These are phyloP conservation scores for Agriopis aurantiaria DNA, from an alignment of 2,888 invertebrate genomes.

Conservation along the genomic window DNA sequence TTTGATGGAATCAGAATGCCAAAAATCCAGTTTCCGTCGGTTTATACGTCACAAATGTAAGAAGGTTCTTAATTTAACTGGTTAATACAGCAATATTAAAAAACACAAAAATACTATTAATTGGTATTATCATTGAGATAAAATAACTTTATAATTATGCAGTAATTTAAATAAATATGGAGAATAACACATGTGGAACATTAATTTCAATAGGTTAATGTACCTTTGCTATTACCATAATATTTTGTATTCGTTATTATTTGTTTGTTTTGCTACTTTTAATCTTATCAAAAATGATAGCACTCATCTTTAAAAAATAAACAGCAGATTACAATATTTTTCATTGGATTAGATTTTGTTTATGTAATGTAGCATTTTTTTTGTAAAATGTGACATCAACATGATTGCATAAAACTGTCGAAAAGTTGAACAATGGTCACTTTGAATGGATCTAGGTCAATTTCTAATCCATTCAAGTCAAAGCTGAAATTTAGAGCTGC, in stretches of 20 bases:
- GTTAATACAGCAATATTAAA: too few relatives aligned
- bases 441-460: constrained; percentile 66
- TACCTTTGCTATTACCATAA: background rate
- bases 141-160: too few relatives aligned
- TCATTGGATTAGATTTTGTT: background rate
- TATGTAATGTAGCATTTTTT: constrained; percentile 1
- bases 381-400: constrained; percentile 16
- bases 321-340: constrained; percentile 9
- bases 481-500: constrained; percentile 49
- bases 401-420: constrained; percentile 28
- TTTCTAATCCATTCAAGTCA: constrained; percentile 69
- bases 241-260: background rate
- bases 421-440: constrained; percentile 59
- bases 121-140: too few relatives aligned
- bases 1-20: too few relatives aligned
- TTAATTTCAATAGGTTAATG: too few relatives aligned
- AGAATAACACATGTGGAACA: too few relatives aligned
- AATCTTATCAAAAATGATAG: constrained; percentile 3
- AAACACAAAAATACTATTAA: too few relatives aligned
- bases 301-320: constrained; percentile 2
- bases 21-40: too few relatives aligned
- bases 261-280: constrained; percentile 6
- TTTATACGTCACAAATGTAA: too few relatives aligned
- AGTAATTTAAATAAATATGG: too few relatives aligned
- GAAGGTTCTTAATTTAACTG: too few relatives aligned